Evolutionary conservation across 2,113 vertebrate species (phyloP), one percentile per base, ranked within the genome.

Genomic region (Delphinus delphis): DNA sequence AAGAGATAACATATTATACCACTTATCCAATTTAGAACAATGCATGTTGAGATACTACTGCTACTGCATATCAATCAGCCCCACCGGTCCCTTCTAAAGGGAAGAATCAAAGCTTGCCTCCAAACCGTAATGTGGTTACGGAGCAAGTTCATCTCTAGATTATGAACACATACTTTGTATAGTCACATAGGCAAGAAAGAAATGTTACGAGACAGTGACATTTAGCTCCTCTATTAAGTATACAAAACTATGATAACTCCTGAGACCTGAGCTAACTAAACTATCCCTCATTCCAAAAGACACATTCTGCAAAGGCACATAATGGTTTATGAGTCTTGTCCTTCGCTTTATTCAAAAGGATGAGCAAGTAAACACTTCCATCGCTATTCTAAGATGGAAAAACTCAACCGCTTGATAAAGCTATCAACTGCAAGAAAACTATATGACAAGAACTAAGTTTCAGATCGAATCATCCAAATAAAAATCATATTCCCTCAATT

Each of bases 401-500:
- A 84, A 58, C 93, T 95, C 93, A 74, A 90, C 36, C 60, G 94
- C 88, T 85, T 36, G 9, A 76, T 31, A 31, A 96, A 74, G 58
- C 74, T 21, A 92, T 88, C 76, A 74, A 92, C 5, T 93, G 88
- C 74, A 55, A 93, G 63, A 79, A 80, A 96, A 85, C 87, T 53
- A 3, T 31, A 85, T 60, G 60, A 67, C 83, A 55, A 95, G 47
- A 95, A 90, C 74, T 13, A 70, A 93, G 91, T 97, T 97, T 58
- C 91, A 62, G 90, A 89, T 28, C 33, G 33, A 95, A 77, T 65
- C 68, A 87, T 73, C 53, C 87, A 90, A 91, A 97, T n/a, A 91
- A 95, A 96, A 98, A 96, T 84, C 94, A 83, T 74, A 93, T 95
- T 96, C 93, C 97, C 98, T 94, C 96, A 96, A 98, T 90, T 98